These are phyloP conservation scores for Toxonevra muliebris DNA, from an alignment of 2,888 invertebrate species.

Conservation along the genomic window DNA sequence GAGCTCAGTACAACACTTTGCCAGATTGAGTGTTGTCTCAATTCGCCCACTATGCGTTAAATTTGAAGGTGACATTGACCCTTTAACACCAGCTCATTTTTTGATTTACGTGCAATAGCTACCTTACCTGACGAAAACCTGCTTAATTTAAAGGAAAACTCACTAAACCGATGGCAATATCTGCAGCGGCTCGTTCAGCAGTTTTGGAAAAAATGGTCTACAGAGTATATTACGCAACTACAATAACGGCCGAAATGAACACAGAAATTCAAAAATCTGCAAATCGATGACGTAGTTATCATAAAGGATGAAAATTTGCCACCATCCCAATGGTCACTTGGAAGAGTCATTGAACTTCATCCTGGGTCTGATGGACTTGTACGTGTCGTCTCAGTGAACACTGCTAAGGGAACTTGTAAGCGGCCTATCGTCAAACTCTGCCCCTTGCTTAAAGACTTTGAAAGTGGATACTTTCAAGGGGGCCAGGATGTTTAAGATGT, in stretches of 20 bases:
- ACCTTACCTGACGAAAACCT: slow-evolving; percentile 27
- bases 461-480: background rate
- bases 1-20: too few species aligned
- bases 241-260: slow-evolving; percentile 34
- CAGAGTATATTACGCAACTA: slow-evolving; percentile 20
- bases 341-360: background rate
- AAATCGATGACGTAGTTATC: slow-evolving; percentile 29
- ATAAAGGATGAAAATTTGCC: slow-evolving; percentile 8
- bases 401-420: slow-evolving; percentile 10
- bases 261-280: slow-evolving; percentile 19
- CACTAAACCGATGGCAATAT: slow-evolving; percentile 31
- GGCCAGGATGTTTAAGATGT: background rate
- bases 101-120: slow-evolving; percentile 27
- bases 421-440: too few species aligned
- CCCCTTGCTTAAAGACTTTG: too few species aligned
- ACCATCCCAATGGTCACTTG: background rate
- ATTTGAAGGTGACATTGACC: slow-evolving; percentile 35
- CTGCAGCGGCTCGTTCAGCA: slow-evolving; percentile 27
- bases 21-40: too few species aligned
- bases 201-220: slow-evolving; percentile 35
- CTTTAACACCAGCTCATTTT: slow-evolving; percentile 43
- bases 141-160: slow-evolving; percentile 15
- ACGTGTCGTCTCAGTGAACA: slow-evolving; percentile 20
- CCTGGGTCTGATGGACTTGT: background rate
- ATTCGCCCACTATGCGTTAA: background rate